Percentiles rank a stretch among this genome's conserved stretches.
Evolutionary conservation across 2,797 vertebrate species (phyloP).

Genomic region (Anisognathus igniventris): DNA sequence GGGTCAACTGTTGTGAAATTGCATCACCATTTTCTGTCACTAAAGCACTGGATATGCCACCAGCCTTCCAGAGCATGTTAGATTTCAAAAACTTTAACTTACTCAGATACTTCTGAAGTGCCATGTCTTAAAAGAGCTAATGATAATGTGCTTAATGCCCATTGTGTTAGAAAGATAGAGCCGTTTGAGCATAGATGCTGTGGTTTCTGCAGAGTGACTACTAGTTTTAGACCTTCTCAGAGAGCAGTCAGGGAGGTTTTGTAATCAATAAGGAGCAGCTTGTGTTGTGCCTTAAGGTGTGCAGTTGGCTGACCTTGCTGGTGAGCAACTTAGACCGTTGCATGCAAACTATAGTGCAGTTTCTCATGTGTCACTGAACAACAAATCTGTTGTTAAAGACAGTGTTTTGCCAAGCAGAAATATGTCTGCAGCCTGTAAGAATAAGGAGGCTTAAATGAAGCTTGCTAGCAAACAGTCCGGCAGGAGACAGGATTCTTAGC

Average conservation of each 20-base stretch:
- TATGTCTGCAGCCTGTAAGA: neutral
- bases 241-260: neutral
- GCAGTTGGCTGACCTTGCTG: neutral
- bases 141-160: neutral
- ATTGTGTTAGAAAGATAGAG: neutral
- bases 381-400: neutral
- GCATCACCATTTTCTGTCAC: neutral
- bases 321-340: neutral
- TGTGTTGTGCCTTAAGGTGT: neutral
- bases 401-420: neutral
- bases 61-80: neutral
- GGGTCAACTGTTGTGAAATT: neutral
- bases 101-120: neutral
- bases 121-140: neutral
- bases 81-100: neutral
- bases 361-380: neutral
- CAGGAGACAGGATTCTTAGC: conserved; percentile 78
- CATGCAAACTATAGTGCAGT: fast-evolving
- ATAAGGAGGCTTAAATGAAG: conserved; percentile 6
- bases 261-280: neutral
- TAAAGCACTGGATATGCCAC: neutral
- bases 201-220: neutral
- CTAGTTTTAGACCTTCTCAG: neutral
- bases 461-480: conserved; percentile 59
- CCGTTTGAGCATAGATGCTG: neutral